phyloP scores from a whole-genome alignment of 2,113 vertebrate species.

The Trinectes maculatus region DNA sequence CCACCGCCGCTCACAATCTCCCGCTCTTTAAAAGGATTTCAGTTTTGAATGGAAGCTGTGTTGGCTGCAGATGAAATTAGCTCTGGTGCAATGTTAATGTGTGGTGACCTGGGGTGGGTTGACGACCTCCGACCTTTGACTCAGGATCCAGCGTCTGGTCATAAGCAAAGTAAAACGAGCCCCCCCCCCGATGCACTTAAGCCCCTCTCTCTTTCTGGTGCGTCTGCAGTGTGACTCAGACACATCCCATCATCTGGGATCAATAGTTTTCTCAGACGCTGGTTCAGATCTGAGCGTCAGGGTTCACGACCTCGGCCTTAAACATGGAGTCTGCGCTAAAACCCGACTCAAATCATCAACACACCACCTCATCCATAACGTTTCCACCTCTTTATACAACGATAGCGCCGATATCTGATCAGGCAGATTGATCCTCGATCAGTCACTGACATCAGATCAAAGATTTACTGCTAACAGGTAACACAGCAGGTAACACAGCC shows the following conservation, averaged over 20 bases:
- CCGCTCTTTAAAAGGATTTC: conserved; percentile 63
- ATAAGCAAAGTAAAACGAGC: conserved; percentile 79
- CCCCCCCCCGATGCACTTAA: conserved; percentile 78
- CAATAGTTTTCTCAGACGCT: conserved; percentile 73
- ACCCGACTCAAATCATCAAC: conserved; percentile 27
- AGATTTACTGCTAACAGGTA: too few relatives aligned
- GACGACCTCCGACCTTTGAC: conserved; percentile 84
- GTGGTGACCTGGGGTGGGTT: conserved; percentile 84
- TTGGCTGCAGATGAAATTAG: conserved; percentile 87
- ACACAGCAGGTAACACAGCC: too few relatives aligned
- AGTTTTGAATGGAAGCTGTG: conserved; percentile 51
- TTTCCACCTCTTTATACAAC: too few relatives aligned
- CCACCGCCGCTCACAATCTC: conserved; percentile 24
- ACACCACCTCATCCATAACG: conserved; percentile 3
- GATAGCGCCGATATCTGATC: too few relatives aligned
- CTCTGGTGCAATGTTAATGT: conserved; percentile 80
- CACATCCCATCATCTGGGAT: conserved; percentile 63
- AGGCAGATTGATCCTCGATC: too few relatives aligned
- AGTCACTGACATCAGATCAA: too few relatives aligned
- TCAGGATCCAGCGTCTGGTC: conserved; percentile 84
- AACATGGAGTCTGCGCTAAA: conserved; percentile 7
- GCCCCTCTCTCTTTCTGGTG: conserved; percentile 15
- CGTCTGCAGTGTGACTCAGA: conserved; percentile 34
- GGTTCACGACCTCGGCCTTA: conserved; percentile 62
- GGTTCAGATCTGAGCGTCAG: conserved; percentile 76